Conservation (phyloP, 2,113 vertebrate species). For the Gavialis gangeticus region DNA sequence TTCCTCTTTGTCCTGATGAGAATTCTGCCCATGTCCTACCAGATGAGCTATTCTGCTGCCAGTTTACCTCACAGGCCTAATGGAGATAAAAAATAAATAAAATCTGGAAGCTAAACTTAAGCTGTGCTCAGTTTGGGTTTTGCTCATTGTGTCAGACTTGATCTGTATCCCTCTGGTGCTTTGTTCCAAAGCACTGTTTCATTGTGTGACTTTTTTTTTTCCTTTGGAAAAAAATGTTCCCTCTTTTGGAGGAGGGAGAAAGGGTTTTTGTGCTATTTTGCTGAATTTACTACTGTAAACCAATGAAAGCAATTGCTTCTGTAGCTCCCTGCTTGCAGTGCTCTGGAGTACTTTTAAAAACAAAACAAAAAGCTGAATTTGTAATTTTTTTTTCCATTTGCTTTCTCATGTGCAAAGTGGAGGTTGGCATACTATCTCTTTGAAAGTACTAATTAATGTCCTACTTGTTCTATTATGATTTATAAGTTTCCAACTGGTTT, state of each 20-base stretch:
- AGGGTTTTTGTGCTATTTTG: not conserved
- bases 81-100: not conserved
- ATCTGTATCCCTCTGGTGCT: rapidly evolving
- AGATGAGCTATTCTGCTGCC: not conserved
- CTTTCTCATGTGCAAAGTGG: not conserved
- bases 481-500: not conserved
- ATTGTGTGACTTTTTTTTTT: not conserved
- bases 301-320: rapidly evolving
- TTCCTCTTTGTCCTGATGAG: not conserved
- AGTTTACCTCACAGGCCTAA: not conserved
- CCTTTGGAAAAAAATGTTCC: not conserved
- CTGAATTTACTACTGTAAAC: not conserved
- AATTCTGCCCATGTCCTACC: rapidly evolving
- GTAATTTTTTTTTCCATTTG: not conserved
- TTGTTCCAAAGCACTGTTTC: not conserved
- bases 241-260: not conserved
- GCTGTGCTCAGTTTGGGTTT: not conserved
- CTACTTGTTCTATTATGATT: not conserved
- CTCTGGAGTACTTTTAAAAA: not conserved
- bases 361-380: not conserved
- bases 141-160: not conserved
- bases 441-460: not conserved
- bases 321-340: rapidly evolving
- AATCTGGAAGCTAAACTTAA: not conserved
- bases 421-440: not conserved